Evolutionary conservation across 2,113 vertebrate genomes (phyloP), one percentile per base, ranked within the genome.

Genomic region (Labrus mixtus): DNA sequence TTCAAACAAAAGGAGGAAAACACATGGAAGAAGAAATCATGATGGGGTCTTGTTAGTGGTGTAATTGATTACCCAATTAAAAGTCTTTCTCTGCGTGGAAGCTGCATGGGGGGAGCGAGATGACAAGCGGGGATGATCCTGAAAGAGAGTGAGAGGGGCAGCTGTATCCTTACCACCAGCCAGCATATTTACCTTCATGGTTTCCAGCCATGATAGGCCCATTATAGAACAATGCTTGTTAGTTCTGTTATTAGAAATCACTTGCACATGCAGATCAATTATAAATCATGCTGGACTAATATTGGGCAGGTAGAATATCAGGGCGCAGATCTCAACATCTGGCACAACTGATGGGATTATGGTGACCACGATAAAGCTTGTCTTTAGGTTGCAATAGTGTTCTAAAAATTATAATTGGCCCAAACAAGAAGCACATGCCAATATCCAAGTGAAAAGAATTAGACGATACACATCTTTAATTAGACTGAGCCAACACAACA

Each of bases 51-150:
- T 90, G 89, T 91, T 90, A 90, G 89, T 90, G 91, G 82, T 90
- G 88, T 84, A 85, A 89, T 91, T 90, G 82, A 92, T 94, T 93
- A 93, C 93, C 93, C 93, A 94, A 93, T 93, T 93, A 94, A 92
- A 93, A 92, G 93, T 89, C 90, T 94, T 93, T 93, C 90, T 93
- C 92, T 93, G 93, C 87, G 90, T 91, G 91, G 90, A 88, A 90
- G 90, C 90, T 89, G 92, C 89, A 87, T 94, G 93, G 79, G 91
- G 93, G 84, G 92, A 79, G 90, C 90, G 90, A 91, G 91, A 92
- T 94, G 92, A 90, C 91, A 91, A 93, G 89, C 91, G 90, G 41
- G 90, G 93, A 84, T 94, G 92, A 85, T 93, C 92, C 92, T 94
- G 92, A 90, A 94, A 94, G 85, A 94, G 91, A 94, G 88, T 57